Evolutionary conservation across 2,797 vertebrate genomes (phyloP), one percentile per base, ranked within the genome.

Genomic region (Centroberyx gerrardi): DNA sequence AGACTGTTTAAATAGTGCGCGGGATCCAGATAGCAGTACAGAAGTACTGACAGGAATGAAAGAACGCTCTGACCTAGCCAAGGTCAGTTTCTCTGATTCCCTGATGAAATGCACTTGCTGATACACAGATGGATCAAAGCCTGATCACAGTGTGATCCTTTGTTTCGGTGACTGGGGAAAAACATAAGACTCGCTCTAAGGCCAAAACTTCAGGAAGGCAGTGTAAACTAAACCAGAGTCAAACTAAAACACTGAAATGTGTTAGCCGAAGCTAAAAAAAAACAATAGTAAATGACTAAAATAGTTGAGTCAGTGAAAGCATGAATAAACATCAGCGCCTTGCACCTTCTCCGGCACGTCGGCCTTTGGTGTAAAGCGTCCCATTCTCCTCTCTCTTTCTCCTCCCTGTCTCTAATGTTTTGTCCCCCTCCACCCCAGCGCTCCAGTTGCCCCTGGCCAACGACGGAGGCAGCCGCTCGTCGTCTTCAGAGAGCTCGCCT

Each of bases 401-500:
- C 17, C 36, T 42, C 14, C 68, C 52, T 65, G 27, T 68, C 61
- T 81, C 77, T 88, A 81, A 90, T 53, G 3, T 33, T 38, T 77
- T 33, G 8, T 62, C 28, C 72, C 61, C n/a, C 33, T 29, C 72
- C 63, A 58, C 69, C 77, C 29, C 89, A 97, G 97, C 97, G 31
- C 95, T 98, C 77, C 97, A 97, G 91, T 95, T 98, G 84, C 97
- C 97, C 8, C 91, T 98, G 87, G 96, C 96, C 82, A 98, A 97
- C 0, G 97, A 98, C 73, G 97, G 96, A 80, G 96, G 96, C 85
- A 96, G 96, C 85, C 96, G 96, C 38, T 96, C 97, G 0, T 95
- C 96, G 0, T 97, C 95, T 5, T 96, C 96, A 2, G 97, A 98
- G 90, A 97, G 93, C 86, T 96, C 96, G 0, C 95, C 96, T 9